These are phyloP conservation scores for Brotula barbata DNA, from an alignment of 2,797 vertebrate species.

Conservation along the genomic window DNA sequence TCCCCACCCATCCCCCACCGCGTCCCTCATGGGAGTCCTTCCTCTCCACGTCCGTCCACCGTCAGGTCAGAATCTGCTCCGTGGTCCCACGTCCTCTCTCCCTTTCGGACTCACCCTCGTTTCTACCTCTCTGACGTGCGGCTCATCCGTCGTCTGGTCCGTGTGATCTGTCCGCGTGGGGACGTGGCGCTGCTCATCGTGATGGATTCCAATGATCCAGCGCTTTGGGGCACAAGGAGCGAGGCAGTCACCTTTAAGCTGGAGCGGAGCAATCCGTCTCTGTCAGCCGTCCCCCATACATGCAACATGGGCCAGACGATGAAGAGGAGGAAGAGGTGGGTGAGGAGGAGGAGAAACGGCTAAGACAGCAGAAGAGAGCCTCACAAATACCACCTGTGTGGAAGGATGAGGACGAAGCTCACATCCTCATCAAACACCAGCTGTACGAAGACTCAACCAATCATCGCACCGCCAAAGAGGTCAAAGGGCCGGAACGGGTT, in stretches of 20 bases:
- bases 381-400: too few species aligned
- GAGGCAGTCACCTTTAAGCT: slow-evolving; percentile 78
- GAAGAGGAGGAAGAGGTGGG: slow-evolving; percentile 52
- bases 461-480: slow-evolving; percentile 26
- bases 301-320: slow-evolving; percentile 59
- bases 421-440: too few species aligned
- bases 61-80: slow-evolving; percentile 1
- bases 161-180: slow-evolving; percentile 49
- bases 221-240: slow-evolving; percentile 67
- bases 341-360: slow-evolving; percentile 41
- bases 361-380: not conserved
- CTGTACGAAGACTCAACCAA: slow-evolving; percentile 9
- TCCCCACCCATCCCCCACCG: slow-evolving; percentile 43
- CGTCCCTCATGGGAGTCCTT: slow-evolving; percentile 23
- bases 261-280: slow-evolving; percentile 68
- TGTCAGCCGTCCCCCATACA: slow-evolving; percentile 65
- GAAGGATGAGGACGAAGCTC: too few species aligned
- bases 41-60: slow-evolving; percentile 2
- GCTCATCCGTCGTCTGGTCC: slow-evolving; percentile 41
- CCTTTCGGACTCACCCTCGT: slow-evolving; percentile 17
- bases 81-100: not conserved
- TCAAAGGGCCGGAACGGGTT: too few species aligned
- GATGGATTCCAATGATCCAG: slow-evolving; percentile 75
- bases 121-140: slow-evolving; percentile 15
- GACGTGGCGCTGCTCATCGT: slow-evolving; percentile 38